Evolutionary conservation across 2,888 invertebrate genomes (phyloP).

Genomic region (Adelphocoris suturalis): DNA sequence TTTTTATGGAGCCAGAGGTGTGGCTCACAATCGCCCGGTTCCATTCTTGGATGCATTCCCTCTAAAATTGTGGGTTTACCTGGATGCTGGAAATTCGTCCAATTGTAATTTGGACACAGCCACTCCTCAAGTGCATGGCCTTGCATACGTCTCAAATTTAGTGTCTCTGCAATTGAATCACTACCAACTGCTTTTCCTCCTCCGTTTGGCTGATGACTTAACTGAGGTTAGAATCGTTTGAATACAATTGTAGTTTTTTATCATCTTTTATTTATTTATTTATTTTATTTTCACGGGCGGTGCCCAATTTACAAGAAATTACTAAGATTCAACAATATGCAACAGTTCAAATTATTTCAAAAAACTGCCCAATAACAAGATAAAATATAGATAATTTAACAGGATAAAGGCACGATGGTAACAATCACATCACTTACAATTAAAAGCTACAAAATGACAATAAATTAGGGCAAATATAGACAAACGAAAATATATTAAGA

Average conservation of each 20-base stretch:
- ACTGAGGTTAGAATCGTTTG: slow-evolving; percentile 81
- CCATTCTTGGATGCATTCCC: slow-evolving; percentile 93
- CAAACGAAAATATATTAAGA: too few species aligned
- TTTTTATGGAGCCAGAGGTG: slow-evolving; percentile 90
- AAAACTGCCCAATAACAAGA: too few species aligned
- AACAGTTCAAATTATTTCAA: too few species aligned
- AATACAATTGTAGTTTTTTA: neutral
- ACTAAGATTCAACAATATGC: too few species aligned
- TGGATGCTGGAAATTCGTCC: slow-evolving; percentile 6
- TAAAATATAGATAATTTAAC: too few species aligned
- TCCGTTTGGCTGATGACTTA: slow-evolving; percentile 90
- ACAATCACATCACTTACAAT: too few species aligned
- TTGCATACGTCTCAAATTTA: slow-evolving; percentile 90
- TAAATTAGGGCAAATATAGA: too few species aligned
- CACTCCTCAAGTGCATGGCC: slow-evolving; percentile 84
- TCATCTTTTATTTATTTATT: too few species aligned
- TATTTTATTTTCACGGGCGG: too few species aligned
- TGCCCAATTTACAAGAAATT: too few species aligned
- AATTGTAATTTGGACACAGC: slow-evolving; percentile 26
- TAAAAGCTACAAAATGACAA: too few species aligned
- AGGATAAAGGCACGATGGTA: too few species aligned
- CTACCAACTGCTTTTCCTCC: slow-evolving; percentile 93
- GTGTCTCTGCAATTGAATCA: slow-evolving; percentile 95
- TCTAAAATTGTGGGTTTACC: slow-evolving; percentile 88
- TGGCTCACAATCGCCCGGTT: slow-evolving; percentile 86